Evolutionary conservation across 1,140 invertebrate genomes (phyloP).

Genomic region (Metaphire vulgaris): DNA sequence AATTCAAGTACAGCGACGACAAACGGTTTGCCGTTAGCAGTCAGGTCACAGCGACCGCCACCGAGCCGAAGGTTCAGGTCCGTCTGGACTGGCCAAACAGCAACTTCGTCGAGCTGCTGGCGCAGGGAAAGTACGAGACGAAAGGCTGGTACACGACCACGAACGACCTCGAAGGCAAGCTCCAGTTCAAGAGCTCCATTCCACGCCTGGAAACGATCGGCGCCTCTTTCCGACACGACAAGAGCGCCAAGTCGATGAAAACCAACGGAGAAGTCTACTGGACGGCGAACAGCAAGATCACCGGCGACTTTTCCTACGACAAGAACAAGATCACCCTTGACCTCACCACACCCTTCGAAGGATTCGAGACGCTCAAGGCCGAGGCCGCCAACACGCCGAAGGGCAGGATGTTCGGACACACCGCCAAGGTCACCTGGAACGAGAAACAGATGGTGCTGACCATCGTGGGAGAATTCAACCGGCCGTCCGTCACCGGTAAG

Average conservation of each 20-base stretch:
- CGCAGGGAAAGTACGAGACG: slow-evolving; percentile 19
- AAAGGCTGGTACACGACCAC: slow-evolving; percentile 10
- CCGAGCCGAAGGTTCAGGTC: slow-evolving; percentile 7
- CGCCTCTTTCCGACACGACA: slow-evolving; percentile 28
- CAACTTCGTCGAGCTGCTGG: slow-evolving; percentile 9
- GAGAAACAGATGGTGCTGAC: not conserved
- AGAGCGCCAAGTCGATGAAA: slow-evolving; percentile 18
- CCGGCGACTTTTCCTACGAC: slow-evolving; percentile 23
- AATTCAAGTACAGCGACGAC: slow-evolving; percentile 34
- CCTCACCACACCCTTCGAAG: slow-evolving; percentile 32
- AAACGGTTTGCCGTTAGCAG: slow-evolving; percentile 21
- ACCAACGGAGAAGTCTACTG: slow-evolving; percentile 33
- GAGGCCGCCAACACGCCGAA: slow-evolving; percentile 23
- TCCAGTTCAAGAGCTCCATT: slow-evolving; percentile 22
- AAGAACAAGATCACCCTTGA: slow-evolving; percentile 25
- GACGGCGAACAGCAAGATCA: slow-evolving; percentile 33
- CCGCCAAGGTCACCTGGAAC: slow-evolving; percentile 6
- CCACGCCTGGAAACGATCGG: slow-evolving; percentile 22
- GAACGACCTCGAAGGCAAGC: slow-evolving; percentile 19
- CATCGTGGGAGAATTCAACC: slow-evolving; percentile 2
- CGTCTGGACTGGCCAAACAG: slow-evolving; percentile 22
- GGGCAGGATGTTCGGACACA: not conserved
- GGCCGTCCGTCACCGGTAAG: slow-evolving; percentile 8
- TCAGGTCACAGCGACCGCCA: not conserved
- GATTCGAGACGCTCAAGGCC: slow-evolving; percentile 17